Base-by-base conservation (phyloP, 2,888 invertebrate species). In the Cerastis leucographa region DNA sequence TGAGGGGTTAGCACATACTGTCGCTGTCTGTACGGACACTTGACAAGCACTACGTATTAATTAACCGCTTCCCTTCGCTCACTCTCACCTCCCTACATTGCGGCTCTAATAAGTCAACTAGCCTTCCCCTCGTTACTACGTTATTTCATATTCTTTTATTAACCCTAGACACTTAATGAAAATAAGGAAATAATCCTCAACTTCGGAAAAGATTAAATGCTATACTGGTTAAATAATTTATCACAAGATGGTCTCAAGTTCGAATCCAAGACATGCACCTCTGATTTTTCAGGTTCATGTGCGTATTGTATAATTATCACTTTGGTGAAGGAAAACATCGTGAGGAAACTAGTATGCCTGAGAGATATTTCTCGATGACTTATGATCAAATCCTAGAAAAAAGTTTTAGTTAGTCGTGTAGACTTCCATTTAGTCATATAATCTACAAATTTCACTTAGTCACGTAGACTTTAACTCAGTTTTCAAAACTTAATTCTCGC, bases 81-180 rank as follows among this genome's bases (percentile, higher is more conserved):
- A 25, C n/a, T 51, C 40, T 54, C 19, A 59, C 1, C 35, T 54
- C 22, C 29, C 56, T 71, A 65, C 68, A 54, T 81, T 59, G 29
- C 44, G 46, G 44, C 68, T 65, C 17, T 69, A 76, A 61, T 81
- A 80, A 71, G 40, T 59, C 51, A 46, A 68, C 68, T 65, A 56
- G 17, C 14, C 2, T 19, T 44, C 35, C 22, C 17, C 22, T 76
- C 44, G 11, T 80, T 65, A 25, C 35, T 51, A 46, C 40, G 71
- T 35, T 74, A 78, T 54, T 62, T 22, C 29, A 56, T 62, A 17
- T 54, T 9, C n/a, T 71, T n/a, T 44, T 76, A n/a, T 42, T 29
- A 25, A 5, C 29, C 9, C 44, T 17, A 49, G 19, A 56, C 12
- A 56, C 25, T 54, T 25, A 35, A 35, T 35, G 3, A 35, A 35